Base-by-base conservation (phyloP, 64 coral and sea anemone species). In the Montipora efflorescens region DNA sequence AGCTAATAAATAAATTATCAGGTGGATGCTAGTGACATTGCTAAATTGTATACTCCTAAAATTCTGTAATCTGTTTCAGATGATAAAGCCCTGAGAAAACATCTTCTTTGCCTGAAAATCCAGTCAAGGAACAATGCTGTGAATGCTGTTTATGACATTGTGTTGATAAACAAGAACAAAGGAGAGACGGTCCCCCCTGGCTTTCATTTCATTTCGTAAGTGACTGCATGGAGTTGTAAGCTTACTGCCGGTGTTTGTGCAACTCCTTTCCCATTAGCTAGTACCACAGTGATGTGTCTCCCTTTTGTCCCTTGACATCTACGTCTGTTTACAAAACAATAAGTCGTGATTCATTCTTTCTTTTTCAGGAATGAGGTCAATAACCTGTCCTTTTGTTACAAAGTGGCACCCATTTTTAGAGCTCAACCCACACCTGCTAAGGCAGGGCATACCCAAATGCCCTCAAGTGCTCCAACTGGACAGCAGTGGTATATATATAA, bases 1-100 rank as follows among this genome's bases (percentile, higher is more conserved):
- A 36, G 36, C 36, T 36, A 2, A 36, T 36, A 36, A 36, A 36
- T 36, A 36, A 36, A 36, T 36, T 36, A 36, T 36, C 36, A 36
- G 36, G 36, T 36, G 36, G 36, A 36, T 36, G 36, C 36, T 57
- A 8, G 53, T 64, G 11, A 64, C 11, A 64, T 2, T 64, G 61
- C 61, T 4, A 64, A 64, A 4, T 64, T 64, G 14, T 64, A 55
- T 10, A 55, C 52, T 55, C 6, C 13, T 36, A 36, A 11, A 49
- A 15, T 13, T 79, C 49, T 89, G 5, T 84, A n/a, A 21, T 51
- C 13, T 85, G 18, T 66, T 73, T 10, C 79, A 96, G 91, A 87
- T 89, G 95, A 97, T 28, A 97, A 97, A 64, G 95, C 95, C 52
- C 47, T 97, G 23, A 62, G 95, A 28, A 97, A 97, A 51, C 95